phyloP scores from a whole-genome alignment of 92 coral and sea anemone species.

The Scolanthus callimorphus region DNA sequence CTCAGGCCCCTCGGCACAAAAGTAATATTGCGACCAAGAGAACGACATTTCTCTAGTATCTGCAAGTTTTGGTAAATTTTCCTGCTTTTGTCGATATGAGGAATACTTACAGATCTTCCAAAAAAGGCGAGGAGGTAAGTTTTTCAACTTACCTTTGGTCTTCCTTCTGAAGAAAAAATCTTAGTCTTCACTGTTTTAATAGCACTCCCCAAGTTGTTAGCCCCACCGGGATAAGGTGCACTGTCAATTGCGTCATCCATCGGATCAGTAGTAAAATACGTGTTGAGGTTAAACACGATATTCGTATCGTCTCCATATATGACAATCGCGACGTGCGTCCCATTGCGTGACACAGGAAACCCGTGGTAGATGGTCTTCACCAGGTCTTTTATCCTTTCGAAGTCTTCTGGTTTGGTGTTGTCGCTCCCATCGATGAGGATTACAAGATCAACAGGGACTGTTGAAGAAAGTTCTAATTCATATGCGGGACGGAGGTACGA shows the following conservation, averaged over 20 bases:
- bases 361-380: conserved; percentile 55
- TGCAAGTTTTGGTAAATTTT: too few relatives aligned
- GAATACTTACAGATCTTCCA: too few relatives aligned
- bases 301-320: conserved; percentile 50
- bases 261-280: conserved; percentile 35
- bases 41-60: too few relatives aligned
- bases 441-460: conserved; percentile 68
- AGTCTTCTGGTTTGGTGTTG: conserved; percentile 63
- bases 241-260: conserved; percentile 66
- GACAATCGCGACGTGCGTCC: conserved; percentile 76
- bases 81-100: too few relatives aligned
- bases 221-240: conserved; percentile 58
- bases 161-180: conserved; percentile 48
- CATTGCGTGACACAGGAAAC: conserved; percentile 55
- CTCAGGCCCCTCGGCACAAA: too few relatives aligned
- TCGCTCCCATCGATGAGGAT: conserved; percentile 81
- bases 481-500: conserved; percentile 11
- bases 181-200: conserved; percentile 39
- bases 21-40: too few relatives aligned
- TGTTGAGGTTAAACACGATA: conserved; percentile 52
- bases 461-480: not conserved
- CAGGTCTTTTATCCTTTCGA: conserved; percentile 66
- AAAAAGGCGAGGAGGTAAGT: too few relatives aligned
- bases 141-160: conserved; percentile 39
- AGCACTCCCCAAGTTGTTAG: conserved; percentile 51